Percentiles rank a stretch among this genome's conserved stretches.
Evolutionary conservation across 2,797 vertebrate genomes (phyloP).

Genomic region (Halcyon smyrnensis): DNA sequence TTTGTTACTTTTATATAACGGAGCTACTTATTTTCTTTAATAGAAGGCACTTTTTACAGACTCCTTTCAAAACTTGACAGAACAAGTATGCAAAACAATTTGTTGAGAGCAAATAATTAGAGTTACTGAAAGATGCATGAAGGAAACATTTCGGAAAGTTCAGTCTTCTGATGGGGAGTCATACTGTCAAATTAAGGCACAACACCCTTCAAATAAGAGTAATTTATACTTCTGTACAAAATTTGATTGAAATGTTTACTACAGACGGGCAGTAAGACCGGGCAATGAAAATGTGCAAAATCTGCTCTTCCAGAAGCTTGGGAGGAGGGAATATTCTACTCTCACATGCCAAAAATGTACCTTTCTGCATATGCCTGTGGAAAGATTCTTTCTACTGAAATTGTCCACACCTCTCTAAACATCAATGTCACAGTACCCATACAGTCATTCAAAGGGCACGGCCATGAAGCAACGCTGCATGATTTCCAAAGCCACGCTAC

Average conservation of each 20-base stretch:
- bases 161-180: background rate
- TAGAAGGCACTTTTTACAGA: background rate
- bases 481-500: background rate
- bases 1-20: background rate
- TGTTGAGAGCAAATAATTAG: background rate
- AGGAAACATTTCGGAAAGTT: background rate
- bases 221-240: background rate
- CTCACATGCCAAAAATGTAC: background rate
- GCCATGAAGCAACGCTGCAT: background rate
- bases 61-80: background rate
- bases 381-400: background rate
- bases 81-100: background rate
- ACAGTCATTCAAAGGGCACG: background rate
- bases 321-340: background rate
- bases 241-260: background rate
- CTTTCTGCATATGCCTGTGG: background rate
- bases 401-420: background rate
- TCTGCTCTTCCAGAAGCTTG: background rate
- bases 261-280: background rate
- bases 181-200: background rate
- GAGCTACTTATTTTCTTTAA: background rate
- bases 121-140: background rate
- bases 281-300: background rate
- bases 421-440: background rate
- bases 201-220: background rate